A percentile compares a stretch with the other conserved stretches of the same genome.
phyloP scores from a whole-genome alignment of 2,797 vertebrate genomes.

The Hemitrygon akajei region DNA sequence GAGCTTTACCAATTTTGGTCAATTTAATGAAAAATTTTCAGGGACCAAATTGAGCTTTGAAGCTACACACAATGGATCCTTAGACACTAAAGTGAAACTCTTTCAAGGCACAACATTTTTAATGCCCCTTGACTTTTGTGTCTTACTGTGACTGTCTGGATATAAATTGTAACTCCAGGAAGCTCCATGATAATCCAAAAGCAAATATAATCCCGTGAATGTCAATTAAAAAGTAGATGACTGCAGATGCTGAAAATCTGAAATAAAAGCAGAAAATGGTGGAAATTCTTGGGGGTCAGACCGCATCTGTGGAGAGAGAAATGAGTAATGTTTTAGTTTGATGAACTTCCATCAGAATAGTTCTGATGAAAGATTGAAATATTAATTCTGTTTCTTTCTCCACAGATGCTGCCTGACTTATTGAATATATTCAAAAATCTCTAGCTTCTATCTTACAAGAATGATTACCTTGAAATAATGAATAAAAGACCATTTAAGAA shows the following conservation, averaged over 20 bases:
- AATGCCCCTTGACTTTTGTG: too few species aligned
- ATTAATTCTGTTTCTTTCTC: neutral
- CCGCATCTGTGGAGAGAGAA: neutral
- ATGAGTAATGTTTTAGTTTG: neutral
- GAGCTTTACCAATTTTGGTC: too few species aligned
- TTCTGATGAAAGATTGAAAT: neutral
- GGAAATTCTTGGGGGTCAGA: neutral
- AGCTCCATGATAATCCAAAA: too few species aligned
- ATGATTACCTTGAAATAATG: neutral
- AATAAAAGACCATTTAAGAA: slow-evolving; percentile 15
- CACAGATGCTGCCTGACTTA: neutral
- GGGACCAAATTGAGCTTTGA: too few species aligned
- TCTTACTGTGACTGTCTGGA: too few species aligned
- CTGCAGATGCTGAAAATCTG: neutral
- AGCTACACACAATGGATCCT: too few species aligned
- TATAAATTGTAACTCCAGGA: too few species aligned
- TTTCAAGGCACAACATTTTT: too few species aligned
- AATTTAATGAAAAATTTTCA: too few species aligned
- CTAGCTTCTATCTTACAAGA: neutral
- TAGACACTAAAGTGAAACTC: too few species aligned
- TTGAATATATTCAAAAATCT: neutral
- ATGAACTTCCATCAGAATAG: neutral
- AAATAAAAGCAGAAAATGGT: neutral
- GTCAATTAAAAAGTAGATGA: neutral
- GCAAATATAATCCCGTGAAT: neutral